Conservation (phyloP, 2,113 vertebrate species). For the Picathartes gymnocephalus region DNA sequence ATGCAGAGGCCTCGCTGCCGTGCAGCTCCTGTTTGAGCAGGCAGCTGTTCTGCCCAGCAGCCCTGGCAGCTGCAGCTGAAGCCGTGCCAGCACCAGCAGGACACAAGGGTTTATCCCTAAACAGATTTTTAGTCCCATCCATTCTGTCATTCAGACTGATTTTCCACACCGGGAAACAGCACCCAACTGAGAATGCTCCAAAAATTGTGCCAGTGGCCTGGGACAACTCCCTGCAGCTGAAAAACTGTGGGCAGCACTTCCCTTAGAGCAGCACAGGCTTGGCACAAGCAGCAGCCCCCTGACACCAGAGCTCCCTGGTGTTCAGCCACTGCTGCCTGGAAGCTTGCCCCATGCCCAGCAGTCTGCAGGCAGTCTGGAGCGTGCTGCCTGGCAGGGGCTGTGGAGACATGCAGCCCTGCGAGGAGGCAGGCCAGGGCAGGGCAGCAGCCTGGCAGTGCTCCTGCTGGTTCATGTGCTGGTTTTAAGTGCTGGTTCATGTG, state of each 20-base stretch:
- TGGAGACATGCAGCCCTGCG: conserved; percentile 8
- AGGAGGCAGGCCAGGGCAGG: neutral
- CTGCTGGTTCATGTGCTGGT: neutral
- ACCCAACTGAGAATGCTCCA: neutral
- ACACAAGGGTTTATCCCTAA: neutral
- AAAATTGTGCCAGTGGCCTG: neutral
- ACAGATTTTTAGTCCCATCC: neutral
- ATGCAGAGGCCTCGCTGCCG: neutral
- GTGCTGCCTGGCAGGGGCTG: neutral
- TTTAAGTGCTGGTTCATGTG: neutral
- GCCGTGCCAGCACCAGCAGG: neutral
- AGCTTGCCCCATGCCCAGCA: neutral
- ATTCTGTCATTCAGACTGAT: neutral
- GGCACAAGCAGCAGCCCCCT: neutral
- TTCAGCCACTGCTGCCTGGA: neutral
- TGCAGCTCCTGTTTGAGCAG: neutral
- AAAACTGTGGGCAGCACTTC: neutral
- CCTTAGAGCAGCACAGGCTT: neutral
- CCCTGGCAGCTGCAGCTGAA: conserved; percentile 9
- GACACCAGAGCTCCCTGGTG: neutral
- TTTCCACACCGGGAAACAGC: neutral
- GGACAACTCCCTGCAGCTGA: neutral
- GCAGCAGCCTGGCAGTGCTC: neutral
- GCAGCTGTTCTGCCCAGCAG: conserved; percentile 31
- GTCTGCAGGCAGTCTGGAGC: neutral